phyloP scores from a whole-genome alignment of 2,888 invertebrate genomes.

The Myopa testacea region DNA sequence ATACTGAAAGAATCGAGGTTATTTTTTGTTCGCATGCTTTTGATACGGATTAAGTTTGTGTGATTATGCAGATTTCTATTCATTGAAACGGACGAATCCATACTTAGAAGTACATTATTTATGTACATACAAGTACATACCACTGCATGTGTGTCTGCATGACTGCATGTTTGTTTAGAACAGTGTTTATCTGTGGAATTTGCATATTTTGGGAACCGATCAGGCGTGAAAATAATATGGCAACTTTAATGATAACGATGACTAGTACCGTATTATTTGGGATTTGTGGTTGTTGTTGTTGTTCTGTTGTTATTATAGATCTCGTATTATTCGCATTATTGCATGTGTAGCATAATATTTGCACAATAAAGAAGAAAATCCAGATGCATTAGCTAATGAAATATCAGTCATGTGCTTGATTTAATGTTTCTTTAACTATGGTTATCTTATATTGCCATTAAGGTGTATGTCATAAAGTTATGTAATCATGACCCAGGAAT shows the following conservation, averaged over 20 bases:
- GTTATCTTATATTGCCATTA: too few relatives aligned
- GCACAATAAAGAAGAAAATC: too few relatives aligned
- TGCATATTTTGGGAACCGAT: constrained; percentile 30
- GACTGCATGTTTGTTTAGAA: neutral
- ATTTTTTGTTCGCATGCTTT: neutral
- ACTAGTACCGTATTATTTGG: neutral
- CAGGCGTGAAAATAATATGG: constrained; percentile 26
- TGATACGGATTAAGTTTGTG: constrained; percentile 27
- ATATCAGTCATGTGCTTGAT: too few relatives aligned
- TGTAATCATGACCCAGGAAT: too few relatives aligned
- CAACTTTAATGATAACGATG: constrained; percentile 9
- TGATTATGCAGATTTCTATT: neutral
- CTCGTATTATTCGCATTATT: neutral
- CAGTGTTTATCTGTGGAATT: constrained; percentile 28
- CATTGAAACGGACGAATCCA: neutral
- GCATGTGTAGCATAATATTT: too few relatives aligned
- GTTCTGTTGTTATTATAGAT: neutral
- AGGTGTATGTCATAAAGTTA: too few relatives aligned
- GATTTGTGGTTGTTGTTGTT: constrained; percentile 10
- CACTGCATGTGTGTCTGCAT: neutral
- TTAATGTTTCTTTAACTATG: too few relatives aligned
- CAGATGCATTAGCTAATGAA: too few relatives aligned
- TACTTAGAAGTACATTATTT: neutral
- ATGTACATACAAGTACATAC: neutral
- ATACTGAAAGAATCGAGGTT: neutral